Percentiles rank a stretch among this genome's conserved stretches.
Conservation (phyloP, 2,113 vertebrate genomes). For the Oncorhynchus mykiss region DNA sequence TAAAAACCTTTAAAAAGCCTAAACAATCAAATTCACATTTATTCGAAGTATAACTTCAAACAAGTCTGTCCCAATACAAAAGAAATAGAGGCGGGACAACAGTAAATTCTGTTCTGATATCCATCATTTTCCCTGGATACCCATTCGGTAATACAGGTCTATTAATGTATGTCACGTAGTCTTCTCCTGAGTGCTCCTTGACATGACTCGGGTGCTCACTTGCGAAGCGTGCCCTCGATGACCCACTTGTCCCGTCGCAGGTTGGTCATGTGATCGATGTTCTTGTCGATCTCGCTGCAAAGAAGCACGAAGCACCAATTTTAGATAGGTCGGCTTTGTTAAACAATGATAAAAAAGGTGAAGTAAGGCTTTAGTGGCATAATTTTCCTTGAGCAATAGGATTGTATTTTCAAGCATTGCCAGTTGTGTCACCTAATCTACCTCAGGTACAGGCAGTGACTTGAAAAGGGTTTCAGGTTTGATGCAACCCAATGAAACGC, state of each 20-base stretch:
- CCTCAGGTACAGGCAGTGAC: constrained; percentile 10
- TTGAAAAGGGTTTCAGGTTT: constrained; percentile 45
- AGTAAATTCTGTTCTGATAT: neutral
- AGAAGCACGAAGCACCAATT: constrained; percentile 24
- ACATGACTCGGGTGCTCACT: constrained; percentile 78
- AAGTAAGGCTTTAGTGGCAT: neutral
- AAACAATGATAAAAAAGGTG: neutral
- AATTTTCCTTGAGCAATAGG: neutral
- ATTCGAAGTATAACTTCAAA: too few relatives aligned
- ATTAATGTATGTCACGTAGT: neutral
- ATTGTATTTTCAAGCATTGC: constrained; percentile 40
- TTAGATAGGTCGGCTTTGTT: neutral
- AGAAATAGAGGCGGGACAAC: too few relatives aligned
- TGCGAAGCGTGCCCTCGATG: constrained; percentile 92
- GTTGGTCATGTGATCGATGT: constrained; percentile 95
- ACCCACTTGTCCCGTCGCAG: constrained; percentile 94
- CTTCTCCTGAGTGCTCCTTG: neutral
- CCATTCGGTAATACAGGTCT: too few relatives aligned
- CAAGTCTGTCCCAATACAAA: too few relatives aligned
- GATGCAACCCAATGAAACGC: constrained; percentile 56
- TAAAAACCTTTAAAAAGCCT: too few relatives aligned
- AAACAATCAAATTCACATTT: too few relatives aligned
- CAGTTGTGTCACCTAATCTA: neutral
- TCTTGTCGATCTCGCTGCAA: constrained; percentile 96
- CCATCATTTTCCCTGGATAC: neutral